These are phyloP conservation scores for Dexiosoma caninum DNA, from an alignment of 2,888 invertebrate genomes.

Conservation along the genomic window DNA sequence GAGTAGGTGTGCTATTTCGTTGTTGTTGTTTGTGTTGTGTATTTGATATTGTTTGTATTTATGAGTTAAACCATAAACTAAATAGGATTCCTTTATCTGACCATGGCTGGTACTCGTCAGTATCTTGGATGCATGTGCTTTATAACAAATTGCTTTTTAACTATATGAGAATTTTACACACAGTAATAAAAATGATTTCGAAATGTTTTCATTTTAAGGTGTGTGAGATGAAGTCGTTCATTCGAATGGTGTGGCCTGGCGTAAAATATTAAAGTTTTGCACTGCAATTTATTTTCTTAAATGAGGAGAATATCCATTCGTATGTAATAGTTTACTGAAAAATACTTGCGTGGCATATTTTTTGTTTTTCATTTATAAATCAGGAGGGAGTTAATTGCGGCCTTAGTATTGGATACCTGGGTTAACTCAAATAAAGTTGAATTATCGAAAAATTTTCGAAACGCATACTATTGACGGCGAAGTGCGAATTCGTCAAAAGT, in stretches of 20 bases:
- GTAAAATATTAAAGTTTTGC: neutral
- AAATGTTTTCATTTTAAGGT: conserved; percentile 32
- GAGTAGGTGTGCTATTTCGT: conserved; percentile 27
- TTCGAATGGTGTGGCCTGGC: neutral
- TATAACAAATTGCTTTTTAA: conserved; percentile 56
- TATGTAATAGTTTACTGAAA: too few species aligned
- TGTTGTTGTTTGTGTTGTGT: neutral
- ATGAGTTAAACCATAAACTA: conserved; percentile 51
- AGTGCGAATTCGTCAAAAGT: too few species aligned
- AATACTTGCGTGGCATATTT: too few species aligned
- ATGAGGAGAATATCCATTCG: too few species aligned
- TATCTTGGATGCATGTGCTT: conserved; percentile 25
- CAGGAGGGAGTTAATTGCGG: too few species aligned
- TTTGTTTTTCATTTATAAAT: too few species aligned
- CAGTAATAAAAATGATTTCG: conserved; percentile 20
- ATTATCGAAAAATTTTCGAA: too few species aligned
- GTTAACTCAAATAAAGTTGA: too few species aligned
- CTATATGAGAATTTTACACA: conserved; percentile 39
- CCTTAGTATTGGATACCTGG: too few species aligned
- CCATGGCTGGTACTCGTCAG: conserved; percentile 16
- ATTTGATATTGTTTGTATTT: conserved; percentile 49
- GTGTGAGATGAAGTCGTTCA: conserved; percentile 27
- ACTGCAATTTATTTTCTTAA: too few species aligned
- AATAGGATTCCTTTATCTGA: conserved; percentile 37
- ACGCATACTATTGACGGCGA: too few species aligned